Base-by-base conservation (phyloP, 2,888 invertebrate species). In the Esperia sulphurella region DNA sequence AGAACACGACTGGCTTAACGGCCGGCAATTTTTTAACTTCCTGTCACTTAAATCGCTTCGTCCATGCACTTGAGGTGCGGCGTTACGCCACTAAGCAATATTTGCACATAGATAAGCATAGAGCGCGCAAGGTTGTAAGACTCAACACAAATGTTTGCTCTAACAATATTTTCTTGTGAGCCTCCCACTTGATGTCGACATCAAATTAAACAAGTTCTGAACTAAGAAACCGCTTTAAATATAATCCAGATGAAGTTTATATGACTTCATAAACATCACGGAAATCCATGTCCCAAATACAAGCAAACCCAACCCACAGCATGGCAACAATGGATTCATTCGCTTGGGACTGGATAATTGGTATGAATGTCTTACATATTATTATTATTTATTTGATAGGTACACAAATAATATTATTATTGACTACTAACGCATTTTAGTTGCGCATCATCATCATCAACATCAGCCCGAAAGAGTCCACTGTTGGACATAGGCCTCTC, bases 181-280 rank as follows among this genome's bases (percentile, higher is more conserved):
- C 68, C 70, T 54, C 66, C 71, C 79, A 82, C 86, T 86, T 68
- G 66, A 79, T 86, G 86, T 87, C 80, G 82, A 86, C 86, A 87
- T 82, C 81, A 81, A 74, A 79, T 79, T 79, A 86, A 86, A 86
- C 77, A 87, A 70, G 69, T 79, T 76, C 75, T 69, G 71, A 76
- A 70, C 68, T 66, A 61, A 64, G 65, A 63, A 64, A 68, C 73
- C 71, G 71, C 68, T 65, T 65, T 64, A 57, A 73, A 68, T 68
- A 67, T 73, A 68, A 71, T 72, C 71, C 68, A 75, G 82, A 83
- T 83, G 77, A 79, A 79, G 64, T 80, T 79, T 79, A 80, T 71
- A 72, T 66, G 65, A 56, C 63, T 68, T 63, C 45, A 45, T 47
- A 42, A 46, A 49, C 10, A 10, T 10, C 37, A 38, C 40, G 45